Percentiles rank a stretch among this genome's conserved stretches.
Evolutionary conservation across 2,113 vertebrate genomes (phyloP).

Genomic region (Oreochromis aureus): DNA sequence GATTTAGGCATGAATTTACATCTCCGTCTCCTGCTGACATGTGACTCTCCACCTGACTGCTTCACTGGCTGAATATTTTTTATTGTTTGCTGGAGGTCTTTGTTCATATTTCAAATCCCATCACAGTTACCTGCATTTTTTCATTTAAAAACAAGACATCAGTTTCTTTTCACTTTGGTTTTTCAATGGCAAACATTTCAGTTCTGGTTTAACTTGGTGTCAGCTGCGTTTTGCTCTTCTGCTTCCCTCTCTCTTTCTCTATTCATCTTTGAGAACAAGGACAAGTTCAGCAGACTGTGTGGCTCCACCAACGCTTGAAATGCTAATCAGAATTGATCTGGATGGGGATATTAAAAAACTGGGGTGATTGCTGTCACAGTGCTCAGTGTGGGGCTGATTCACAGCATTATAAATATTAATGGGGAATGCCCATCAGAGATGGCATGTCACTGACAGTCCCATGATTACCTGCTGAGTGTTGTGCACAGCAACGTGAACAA

Average conservation of each 20-base stretch:
- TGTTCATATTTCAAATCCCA: background rate
- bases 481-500: conserved; percentile 19
- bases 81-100: background rate
- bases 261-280: conserved; percentile 45
- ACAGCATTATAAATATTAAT: conserved; percentile 67
- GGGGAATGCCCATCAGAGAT: conserved; percentile 54
- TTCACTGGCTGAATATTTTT: background rate
- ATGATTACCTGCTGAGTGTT: conserved; percentile 59
- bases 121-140: background rate
- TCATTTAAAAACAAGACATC: background rate
- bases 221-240: conserved; percentile 18
- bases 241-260: background rate
- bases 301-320: conserved; percentile 44
- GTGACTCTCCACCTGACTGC: background rate
- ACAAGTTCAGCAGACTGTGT: conserved; percentile 44
- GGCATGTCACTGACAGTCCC: conserved; percentile 54
- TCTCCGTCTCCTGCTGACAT: background rate
- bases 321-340: conserved; percentile 69
- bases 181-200: conserved; percentile 23
- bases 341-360: conserved; percentile 47
- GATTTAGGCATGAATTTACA: conserved; percentile 23
- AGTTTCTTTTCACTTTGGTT: background rate
- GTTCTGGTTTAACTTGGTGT: conserved; percentile 26
- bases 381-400: conserved; percentile 65
- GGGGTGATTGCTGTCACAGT: conserved; percentile 60